phyloP scores from a whole-genome alignment of 2,888 invertebrate genomes.

The Cephus runcator region DNA sequence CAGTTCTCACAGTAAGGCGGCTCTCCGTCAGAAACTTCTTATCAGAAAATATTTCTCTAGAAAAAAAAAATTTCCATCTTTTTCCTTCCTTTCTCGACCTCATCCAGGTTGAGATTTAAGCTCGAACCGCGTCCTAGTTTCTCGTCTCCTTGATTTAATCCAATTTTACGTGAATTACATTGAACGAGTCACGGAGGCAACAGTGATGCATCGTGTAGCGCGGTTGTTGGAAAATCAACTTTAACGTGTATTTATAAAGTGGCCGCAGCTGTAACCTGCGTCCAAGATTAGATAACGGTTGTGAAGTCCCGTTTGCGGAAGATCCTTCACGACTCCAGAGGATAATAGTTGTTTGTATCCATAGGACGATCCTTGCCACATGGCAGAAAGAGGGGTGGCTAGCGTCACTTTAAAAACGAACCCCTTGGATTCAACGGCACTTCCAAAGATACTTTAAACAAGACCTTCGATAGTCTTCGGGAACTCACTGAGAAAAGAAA shows the following conservation, averaged over 20 bases:
- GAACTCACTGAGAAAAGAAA: not conserved
- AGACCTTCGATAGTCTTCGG: not conserved
- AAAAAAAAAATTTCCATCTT: not conserved
- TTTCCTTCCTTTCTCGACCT: not conserved
- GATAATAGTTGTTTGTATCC: not conserved
- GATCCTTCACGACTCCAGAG: not conserved
- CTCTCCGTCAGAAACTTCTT: not conserved
- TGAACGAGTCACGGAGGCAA: not conserved
- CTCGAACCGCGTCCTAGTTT: not conserved
- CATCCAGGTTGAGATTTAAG: not conserved
- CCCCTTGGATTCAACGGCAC: not conserved
- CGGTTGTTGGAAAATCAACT: not conserved
- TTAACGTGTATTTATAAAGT: slow-evolving; percentile 36
- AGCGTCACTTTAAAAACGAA: not conserved
- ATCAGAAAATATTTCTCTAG: not conserved
- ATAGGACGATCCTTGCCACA: slow-evolving; percentile 1
- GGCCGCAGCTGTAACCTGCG: slow-evolving; percentile 32
- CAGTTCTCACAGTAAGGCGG: not conserved
- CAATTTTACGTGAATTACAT: not conserved
- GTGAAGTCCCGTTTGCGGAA: not conserved
- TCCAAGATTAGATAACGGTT: slow-evolving; percentile 39
- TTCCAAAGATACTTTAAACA: not conserved
- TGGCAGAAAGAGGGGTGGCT: not conserved
- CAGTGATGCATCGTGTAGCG: not conserved
- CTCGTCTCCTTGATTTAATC: not conserved